These are phyloP conservation scores for Dioctria rufipes DNA, from an alignment of 2,888 invertebrate species.

Conservation along the genomic window DNA sequence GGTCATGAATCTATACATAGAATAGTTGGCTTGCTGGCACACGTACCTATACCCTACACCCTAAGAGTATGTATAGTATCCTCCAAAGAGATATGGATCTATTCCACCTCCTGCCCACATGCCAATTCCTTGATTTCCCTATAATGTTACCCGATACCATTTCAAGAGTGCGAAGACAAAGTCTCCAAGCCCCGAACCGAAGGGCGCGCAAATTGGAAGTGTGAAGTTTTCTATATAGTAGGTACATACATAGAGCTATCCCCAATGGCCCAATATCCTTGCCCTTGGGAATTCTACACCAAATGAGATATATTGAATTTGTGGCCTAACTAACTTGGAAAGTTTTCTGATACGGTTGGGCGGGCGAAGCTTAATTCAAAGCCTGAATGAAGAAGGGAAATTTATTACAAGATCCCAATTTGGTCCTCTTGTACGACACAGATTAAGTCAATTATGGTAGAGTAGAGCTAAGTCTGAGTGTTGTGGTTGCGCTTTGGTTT, in stretches of 20 bases:
- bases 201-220: conserved; percentile 41
- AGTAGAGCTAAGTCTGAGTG: conserved; percentile 3
- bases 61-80: too few relatives aligned
- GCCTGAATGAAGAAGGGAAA: conserved; percentile 9
- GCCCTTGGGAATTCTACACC: conserved; percentile 29
- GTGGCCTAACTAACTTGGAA: conserved; percentile 45
- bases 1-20: conserved; percentile 17
- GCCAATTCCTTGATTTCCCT: conserved; percentile 34
- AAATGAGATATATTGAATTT: conserved; percentile 48
- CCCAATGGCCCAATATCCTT: conserved; percentile 5
- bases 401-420: conserved; percentile 36
- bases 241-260: background rate
- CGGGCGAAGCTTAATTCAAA: conserved; percentile 10
- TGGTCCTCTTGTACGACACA: conserved; percentile 36
- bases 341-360: conserved; percentile 39
- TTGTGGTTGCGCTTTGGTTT: background rate
- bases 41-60: too few relatives aligned
- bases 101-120: background rate
- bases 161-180: background rate
- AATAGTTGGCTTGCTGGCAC: too few relatives aligned
- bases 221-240: conserved; percentile 7
- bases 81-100: too few relatives aligned
- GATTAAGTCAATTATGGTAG: conserved; percentile 41
- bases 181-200: background rate
- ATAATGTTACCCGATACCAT: conserved; percentile 28